phyloP scores from a whole-genome alignment of 2,113 vertebrate species.

The Syrrhaptes paradoxus region DNA sequence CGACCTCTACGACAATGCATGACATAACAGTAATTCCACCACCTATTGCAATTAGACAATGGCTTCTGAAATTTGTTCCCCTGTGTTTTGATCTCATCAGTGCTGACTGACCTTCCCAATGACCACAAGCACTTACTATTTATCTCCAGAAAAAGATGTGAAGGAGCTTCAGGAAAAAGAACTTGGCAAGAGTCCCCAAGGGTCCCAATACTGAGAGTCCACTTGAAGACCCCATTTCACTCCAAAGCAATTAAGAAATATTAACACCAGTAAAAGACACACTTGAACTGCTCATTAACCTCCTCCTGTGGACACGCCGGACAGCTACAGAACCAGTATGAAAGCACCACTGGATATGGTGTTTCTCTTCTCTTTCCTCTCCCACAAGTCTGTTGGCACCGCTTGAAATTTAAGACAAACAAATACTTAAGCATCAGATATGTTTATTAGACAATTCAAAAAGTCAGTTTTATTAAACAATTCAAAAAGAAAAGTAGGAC shows the following conservation, averaged over 20 bases:
- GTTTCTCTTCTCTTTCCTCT: not conserved
- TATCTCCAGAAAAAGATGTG: not conserved
- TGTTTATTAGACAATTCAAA: conserved; percentile 39
- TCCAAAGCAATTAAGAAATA: not conserved
- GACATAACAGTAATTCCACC: not conserved
- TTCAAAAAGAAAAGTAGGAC: not conserved
- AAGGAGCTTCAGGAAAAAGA: not conserved
- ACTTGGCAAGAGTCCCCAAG: not conserved
- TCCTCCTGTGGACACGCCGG: not conserved
- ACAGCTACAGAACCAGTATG: not conserved
- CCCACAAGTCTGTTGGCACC: not conserved
- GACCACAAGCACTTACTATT: not conserved
- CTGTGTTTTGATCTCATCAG: not conserved
- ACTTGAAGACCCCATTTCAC: not conserved
- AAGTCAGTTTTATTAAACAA: conserved; percentile 50
- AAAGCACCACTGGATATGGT: not conserved
- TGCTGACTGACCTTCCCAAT: not conserved
- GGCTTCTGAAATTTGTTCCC: not conserved
- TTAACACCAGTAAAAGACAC: not conserved
- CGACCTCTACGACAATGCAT: not conserved
- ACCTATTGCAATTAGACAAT: not conserved
- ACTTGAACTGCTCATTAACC: not conserved
- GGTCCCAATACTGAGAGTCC: not conserved
- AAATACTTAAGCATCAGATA: not conserved
- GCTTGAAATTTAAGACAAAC: not conserved